phyloP scores from a whole-genome alignment of 2,888 invertebrate genomes.

The Eupithecia subumbrata region DNA sequence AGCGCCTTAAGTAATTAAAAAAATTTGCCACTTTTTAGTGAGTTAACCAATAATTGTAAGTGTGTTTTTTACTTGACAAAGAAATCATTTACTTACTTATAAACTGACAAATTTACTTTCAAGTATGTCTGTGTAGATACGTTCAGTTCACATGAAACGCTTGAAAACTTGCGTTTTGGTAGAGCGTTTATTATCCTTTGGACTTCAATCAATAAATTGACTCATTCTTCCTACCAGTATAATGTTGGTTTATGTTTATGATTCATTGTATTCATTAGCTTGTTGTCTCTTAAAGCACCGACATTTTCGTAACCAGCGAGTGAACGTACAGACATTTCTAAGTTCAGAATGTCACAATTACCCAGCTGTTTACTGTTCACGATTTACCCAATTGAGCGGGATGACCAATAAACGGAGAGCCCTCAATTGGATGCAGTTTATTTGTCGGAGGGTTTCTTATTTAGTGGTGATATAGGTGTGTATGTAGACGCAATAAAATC shows the following conservation, averaged over 20 bases:
- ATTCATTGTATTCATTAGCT: background rate
- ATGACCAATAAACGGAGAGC: conserved; percentile 60
- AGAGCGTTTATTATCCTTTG: conserved; percentile 2
- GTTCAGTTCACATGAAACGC: too few relatives aligned
- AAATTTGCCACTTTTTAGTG: too few relatives aligned
- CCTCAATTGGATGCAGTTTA: conserved; percentile 41
- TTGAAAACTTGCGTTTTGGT: background rate
- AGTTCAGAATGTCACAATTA: conserved; percentile 70
- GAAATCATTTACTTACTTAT: too few relatives aligned
- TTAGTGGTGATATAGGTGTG: conserved; percentile 62
- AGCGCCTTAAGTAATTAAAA: too few relatives aligned
- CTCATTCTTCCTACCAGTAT: background rate
- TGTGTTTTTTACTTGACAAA: too few relatives aligned
- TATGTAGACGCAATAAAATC: conserved; percentile 82
- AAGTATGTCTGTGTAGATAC: background rate
- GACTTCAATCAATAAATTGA: background rate
- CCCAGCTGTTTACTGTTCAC: conserved; percentile 69
- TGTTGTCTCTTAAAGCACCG: background rate
- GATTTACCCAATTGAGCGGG: conserved; percentile 69
- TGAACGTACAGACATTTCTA: conserved; percentile 34
- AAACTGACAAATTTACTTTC: background rate
- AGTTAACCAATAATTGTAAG: too few relatives aligned
- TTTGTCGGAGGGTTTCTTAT: conserved; percentile 45
- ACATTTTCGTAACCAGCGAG: background rate
- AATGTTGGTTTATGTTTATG: background rate